Evolutionary conservation across 2,113 vertebrate genomes (phyloP).

Genomic region (Gambusia holbrooki): DNA sequence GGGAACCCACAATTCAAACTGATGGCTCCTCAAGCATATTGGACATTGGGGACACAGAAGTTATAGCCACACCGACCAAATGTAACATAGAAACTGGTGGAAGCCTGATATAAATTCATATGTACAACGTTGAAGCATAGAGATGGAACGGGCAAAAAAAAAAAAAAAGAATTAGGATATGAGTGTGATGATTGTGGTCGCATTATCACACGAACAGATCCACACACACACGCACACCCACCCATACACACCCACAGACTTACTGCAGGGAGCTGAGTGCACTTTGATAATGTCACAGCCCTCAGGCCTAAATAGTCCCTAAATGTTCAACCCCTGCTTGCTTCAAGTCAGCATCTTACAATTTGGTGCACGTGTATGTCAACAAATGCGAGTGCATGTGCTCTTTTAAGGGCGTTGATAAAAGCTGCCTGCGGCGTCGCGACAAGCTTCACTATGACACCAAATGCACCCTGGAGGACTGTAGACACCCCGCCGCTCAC

Average conservation of each 20-base stretch:
- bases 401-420: constrained; percentile 36
- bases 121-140: neutral
- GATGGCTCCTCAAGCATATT: constrained; percentile 16
- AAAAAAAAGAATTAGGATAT: constrained; percentile 1
- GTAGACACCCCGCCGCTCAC: constrained; percentile 35
- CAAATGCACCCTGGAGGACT: constrained; percentile 50
- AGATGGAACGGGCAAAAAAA: neutral
- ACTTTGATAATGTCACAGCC: constrained; percentile 60
- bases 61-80: constrained; percentile 29
- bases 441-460: constrained; percentile 56
- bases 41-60: constrained; percentile 22
- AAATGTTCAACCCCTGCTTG: constrained; percentile 32
- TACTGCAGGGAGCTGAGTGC: constrained; percentile 26
- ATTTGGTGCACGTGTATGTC: constrained; percentile 12
- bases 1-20: constrained; percentile 9
- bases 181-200: constrained; percentile 1
- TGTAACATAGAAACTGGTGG: constrained; percentile 14
- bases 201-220: constrained; percentile 4
- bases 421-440: constrained; percentile 54
- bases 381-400: constrained; percentile 11
- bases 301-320: constrained; percentile 43
- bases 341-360: constrained; percentile 38
- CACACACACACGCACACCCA: neutral
- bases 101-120: neutral
- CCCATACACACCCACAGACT: constrained; percentile 2